Evolutionary conservation across 2,113 vertebrate genomes (phyloP), one percentile per base, ranked within the genome.

Genomic region (Zeus faber): DNA sequence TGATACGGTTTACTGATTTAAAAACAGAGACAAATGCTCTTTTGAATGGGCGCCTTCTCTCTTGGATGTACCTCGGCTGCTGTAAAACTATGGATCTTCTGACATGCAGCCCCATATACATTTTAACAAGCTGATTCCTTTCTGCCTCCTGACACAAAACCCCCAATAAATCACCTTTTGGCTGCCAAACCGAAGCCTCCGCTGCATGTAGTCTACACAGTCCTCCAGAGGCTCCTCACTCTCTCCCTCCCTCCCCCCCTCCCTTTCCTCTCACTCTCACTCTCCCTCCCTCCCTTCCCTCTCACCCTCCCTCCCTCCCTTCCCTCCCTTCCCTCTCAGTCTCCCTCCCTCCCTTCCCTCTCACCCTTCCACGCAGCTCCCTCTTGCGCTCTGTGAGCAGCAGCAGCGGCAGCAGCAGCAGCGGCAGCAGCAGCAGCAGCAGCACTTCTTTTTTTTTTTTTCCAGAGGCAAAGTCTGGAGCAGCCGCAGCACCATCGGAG

Each of bases 301-400:
- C 25, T 20, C 18, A 35, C 20, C 37, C 39, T 23, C 45, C 46
- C 20, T 10, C 31, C 24, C 22, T 21, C 18, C 16, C 31, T 41
- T 43, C 44, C 50, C 31, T 33, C 41, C 67, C 62, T 65, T 74
- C 76, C 75, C 81, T 77, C 75, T 70, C 77, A 69, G 50, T 65
- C 77, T 72, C 14, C 44, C 33, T 20, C 17, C 31, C 24, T 8
- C 54, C 73, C 77, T 81, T 86, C 72, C 77, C 79, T 84, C 83
- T 80, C 81, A 76, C 74, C 76, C 80, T 79, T 76, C 44, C 82
- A 55, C 55, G 22, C 71, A 70, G 77, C 69, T n/a, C n/a, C n/a
- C n/a, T n/a, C n/a, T n/a, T n/a, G n/a, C n/a, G n/a, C n/a, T n/a
- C n/a, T n/a, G n/a, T n/a, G n/a, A n/a, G n/a, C n/a, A n/a, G n/a